Evolutionary conservation across 1,140 invertebrate species (phyloP).

Genomic region (Arion vulgaris): DNA sequence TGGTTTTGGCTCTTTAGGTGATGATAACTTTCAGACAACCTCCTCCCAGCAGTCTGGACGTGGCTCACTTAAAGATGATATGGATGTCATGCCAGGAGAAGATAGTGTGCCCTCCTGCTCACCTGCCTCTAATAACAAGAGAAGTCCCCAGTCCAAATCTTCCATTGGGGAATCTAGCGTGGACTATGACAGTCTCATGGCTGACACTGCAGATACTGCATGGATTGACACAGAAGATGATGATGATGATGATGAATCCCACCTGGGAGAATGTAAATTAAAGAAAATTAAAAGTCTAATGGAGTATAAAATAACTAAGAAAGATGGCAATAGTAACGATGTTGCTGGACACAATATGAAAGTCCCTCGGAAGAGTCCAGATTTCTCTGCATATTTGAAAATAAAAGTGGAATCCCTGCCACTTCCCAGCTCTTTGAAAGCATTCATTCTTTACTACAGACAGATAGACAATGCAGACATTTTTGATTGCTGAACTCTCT

Average conservation of each 20-base stretch:
- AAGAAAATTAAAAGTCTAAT: background rate
- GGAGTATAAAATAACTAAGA: background rate
- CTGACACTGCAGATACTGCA: background rate
- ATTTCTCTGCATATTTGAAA: slow-evolving; percentile 31
- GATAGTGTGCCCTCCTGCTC: background rate
- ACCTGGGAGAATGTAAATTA: background rate
- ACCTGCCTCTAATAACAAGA: background rate
- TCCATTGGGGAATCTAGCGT: slow-evolving; percentile 5
- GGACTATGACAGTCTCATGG: slow-evolving; percentile 6
- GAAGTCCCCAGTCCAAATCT: background rate
- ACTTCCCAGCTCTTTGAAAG: slow-evolving; percentile 33
- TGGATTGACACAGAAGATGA: slow-evolving; percentile 33
- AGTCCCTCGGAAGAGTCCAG: background rate
- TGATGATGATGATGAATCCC: slow-evolving; percentile 15
- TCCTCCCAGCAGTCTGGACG: background rate
- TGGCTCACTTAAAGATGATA: slow-evolving; percentile 19
- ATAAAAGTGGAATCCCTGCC: slow-evolving; percentile 25
- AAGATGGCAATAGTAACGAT: background rate
- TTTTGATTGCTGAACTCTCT: background rate
- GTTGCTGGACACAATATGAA: background rate
- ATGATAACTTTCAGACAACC: slow-evolving; percentile 45
- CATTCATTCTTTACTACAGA: slow-evolving; percentile 31
- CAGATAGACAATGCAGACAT: background rate
- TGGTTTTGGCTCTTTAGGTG: slow-evolving; percentile 60
- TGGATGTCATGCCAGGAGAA: background rate